Evolutionary conservation across 2,888 invertebrate genomes (phyloP).

Genomic region (Oligia strigilis): DNA sequence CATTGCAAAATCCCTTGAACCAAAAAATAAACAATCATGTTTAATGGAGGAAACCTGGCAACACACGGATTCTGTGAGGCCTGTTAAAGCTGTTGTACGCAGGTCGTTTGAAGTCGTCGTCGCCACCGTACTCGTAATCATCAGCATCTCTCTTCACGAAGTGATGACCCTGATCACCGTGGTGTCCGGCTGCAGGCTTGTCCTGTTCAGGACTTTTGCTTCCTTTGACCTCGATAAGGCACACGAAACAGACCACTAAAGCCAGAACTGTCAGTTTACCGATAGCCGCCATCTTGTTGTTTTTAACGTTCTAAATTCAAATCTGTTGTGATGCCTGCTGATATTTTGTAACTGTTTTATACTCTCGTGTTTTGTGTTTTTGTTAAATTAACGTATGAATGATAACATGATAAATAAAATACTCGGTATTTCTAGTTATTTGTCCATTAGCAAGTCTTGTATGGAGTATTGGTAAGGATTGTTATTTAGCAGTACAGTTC

Average conservation of each 20-base stretch:
- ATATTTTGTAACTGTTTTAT: constrained; percentile 42
- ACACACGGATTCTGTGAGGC: constrained; percentile 80
- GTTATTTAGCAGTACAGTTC: constrained; percentile 37
- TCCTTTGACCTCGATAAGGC: constrained; percentile 64
- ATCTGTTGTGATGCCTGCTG: constrained; percentile 10
- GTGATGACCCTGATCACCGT: constrained; percentile 61
- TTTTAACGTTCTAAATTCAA: constrained; percentile 44
- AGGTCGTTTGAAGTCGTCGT: constrained; percentile 61
- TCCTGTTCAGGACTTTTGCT: constrained; percentile 34
- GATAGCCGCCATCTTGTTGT: constrained; percentile 72
- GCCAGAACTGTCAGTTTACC: constrained; percentile 72
- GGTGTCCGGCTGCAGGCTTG: background rate
- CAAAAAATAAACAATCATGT: constrained; percentile 3
- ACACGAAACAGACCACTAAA: constrained; percentile 71
- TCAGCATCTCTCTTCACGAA: constrained; percentile 79
- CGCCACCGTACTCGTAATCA: constrained; percentile 71
- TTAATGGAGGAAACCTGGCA: constrained; percentile 82
- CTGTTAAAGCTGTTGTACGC: constrained; percentile 71
- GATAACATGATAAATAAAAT: constrained; percentile 14
- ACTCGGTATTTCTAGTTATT: constrained; percentile 11
- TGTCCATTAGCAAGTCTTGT: constrained; percentile 27
- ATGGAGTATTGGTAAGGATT: constrained; percentile 19
- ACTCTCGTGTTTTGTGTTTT: constrained; percentile 42
- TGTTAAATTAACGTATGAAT: constrained; percentile 57
- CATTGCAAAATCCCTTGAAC: constrained; percentile 45